Base-by-base conservation (phyloP, 2,888 invertebrate genomes). In the Ichneumoninae sp. region DNA sequence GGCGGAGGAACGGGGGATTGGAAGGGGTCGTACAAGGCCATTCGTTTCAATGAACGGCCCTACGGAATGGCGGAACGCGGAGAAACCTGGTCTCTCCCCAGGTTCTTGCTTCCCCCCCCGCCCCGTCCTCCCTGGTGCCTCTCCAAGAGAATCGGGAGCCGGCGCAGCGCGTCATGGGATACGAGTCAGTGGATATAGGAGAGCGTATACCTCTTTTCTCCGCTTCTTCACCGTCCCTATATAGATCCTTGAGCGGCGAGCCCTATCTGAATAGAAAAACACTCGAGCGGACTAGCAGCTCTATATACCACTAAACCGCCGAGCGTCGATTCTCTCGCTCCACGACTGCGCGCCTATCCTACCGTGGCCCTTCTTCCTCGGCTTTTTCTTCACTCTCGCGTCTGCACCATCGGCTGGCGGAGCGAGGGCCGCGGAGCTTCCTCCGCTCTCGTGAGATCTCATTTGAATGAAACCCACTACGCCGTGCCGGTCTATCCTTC, bases 31-130 rank as follows among this genome's bases (percentile, higher is more conserved):
- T 89, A 89, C 89, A 89, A 89, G 90, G 89, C 91, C 90, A 92
- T 93, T 92, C 91, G 91, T 93, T 92, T 92, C 92, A 92, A 92
- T 93, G 92, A 92, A 92, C 90, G 89, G 85, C 86, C 87, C 87
- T 86, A 85, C 84, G 87, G 88, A 88, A 90, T 89, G 89, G 88
- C 87, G 86, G 87, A 89, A 62, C 62, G 36, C 57, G 66, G 26
- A 22, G 87, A 87, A 89, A 87, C 82, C 89, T 84, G 81, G 78
- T 10, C 26, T 57, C 69, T 66, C 44, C 57, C 50, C 54, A 6
- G 80, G 75, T 71, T 75, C 69, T 54, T 80, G 77, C 85, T 83
- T 80, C 84, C 85, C 84, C 19, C 19, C 19, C 82, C 75, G 68
- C 71, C 26, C 74, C 47, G 79, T 52, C 84, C 40, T 78, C 69